A percentile compares a stretch with the other conserved stretches of the same genome.
These are phyloP conservation scores for Pseudomyrmex pallidus DNA, from an alignment of 1,140 invertebrate species.

Conservation along the genomic window DNA sequence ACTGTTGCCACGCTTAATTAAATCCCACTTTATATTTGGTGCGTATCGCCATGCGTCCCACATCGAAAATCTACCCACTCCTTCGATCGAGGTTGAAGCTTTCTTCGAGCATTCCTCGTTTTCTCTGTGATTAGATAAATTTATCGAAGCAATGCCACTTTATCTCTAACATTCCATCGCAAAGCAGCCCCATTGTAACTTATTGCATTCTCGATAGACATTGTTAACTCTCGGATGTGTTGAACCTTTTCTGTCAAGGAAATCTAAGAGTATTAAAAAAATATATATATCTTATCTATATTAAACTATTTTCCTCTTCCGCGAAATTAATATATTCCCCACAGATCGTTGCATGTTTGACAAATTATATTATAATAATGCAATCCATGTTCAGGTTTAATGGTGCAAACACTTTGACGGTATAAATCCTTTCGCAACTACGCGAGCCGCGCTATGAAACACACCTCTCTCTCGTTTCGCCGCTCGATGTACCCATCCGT, in stretches of 20 bases:
- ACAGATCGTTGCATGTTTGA: neutral
- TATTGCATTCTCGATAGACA: neutral
- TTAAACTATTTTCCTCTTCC: neutral
- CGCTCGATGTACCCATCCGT: slow-evolving; percentile 46
- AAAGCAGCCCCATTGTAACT: neutral
- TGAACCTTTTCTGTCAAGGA: neutral
- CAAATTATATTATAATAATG: slow-evolving; percentile 22
- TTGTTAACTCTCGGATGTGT: slow-evolving; percentile 9
- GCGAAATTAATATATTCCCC: neutral
- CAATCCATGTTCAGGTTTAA: slow-evolving; percentile 21
- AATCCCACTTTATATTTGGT: slow-evolving; percentile 56
- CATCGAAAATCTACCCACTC: slow-evolving; percentile 6
- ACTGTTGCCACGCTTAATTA: slow-evolving; percentile 66
- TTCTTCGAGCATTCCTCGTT: slow-evolving; percentile 7
- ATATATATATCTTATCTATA: no score
- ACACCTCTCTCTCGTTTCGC: slow-evolving; percentile 50
- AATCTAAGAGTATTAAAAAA: neutral
- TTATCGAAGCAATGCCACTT: slow-evolving; percentile 49
- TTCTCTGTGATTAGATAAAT: slow-evolving; percentile 49
- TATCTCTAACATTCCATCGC: slow-evolving; percentile 43
- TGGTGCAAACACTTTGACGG: neutral
- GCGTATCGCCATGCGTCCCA: slow-evolving; percentile 15
- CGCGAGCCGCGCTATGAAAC: slow-evolving; percentile 56
- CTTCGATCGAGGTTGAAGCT: slow-evolving; percentile 19
- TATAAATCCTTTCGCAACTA: slow-evolving; percentile 36